phyloP scores from a whole-genome alignment of 2,888 invertebrate genomes.

The Rhamphomyia laevipes region DNA sequence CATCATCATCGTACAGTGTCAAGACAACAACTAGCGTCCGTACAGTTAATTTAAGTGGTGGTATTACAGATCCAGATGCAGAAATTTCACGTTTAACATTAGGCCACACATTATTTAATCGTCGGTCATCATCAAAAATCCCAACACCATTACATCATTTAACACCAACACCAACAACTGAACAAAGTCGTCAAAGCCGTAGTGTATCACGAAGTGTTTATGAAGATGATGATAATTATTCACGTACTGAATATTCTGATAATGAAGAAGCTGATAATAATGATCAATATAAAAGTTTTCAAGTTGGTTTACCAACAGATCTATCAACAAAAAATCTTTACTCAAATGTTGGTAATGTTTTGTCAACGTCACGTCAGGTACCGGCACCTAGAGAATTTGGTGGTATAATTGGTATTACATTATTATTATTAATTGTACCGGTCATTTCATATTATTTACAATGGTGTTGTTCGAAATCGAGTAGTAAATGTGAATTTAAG shows the following conservation, averaged over 20 bases:
- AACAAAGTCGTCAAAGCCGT: conserved; percentile 22
- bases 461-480: conserved; percentile 26
- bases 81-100: conserved; percentile 12
- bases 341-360: conserved; percentile 12
- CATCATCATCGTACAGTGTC: conserved; percentile 10
- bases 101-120: conserved; percentile 8
- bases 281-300: conserved; percentile 22
- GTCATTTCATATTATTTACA: conserved; percentile 25
- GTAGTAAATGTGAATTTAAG: conserved; percentile 20
- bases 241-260: conserved; percentile 27
- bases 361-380: conserved; percentile 22
- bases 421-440: conserved; percentile 25
- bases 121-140: conserved; percentile 14
- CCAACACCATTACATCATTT: conserved; percentile 19
- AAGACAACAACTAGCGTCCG: neutral
- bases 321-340: conserved; percentile 2
- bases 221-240: conserved; percentile 30
- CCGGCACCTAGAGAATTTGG: conserved; percentile 28
- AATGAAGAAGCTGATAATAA: conserved; percentile 20
- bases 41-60: conserved; percentile 9
- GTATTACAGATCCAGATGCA: neutral
- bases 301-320: conserved; percentile 5
- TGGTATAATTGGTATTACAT: conserved; percentile 24
- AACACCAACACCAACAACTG: conserved; percentile 17
- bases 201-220: conserved; percentile 25